Evolutionary conservation across 2,797 vertebrate species (phyloP), one percentile per base, ranked within the genome.

Genomic region (Acridotheres tristis): DNA sequence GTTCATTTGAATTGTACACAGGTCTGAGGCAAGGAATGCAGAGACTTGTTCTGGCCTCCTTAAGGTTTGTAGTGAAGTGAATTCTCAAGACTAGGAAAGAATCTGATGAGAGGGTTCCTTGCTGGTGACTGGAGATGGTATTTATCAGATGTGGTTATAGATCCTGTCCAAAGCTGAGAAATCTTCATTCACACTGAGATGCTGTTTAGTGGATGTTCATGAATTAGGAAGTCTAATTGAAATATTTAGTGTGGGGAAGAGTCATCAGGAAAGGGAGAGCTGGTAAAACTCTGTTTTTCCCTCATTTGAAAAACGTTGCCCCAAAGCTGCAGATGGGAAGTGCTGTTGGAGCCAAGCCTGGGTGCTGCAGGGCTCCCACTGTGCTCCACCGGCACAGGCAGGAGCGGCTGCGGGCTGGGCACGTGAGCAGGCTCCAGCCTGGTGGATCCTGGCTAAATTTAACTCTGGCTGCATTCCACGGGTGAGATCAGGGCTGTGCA

Each of bases 371-470:
- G 32, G 26, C 59, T 89, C 19, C 45, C 14, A 0, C 19, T 29
- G 63, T 34, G 51, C 12, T 54, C 51, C 29, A 19, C 26, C 7
- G 0, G 45, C 30, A 34, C 68, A 42, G 36, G 58, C 69, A 90
- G 58, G 50, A 83, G 4, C 18, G 59, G 34, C 53, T 50, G 43
- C 6, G 9, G 81, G 32, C 32, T 16, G 79, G 62, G 82, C 68
- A 4, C 27, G 11, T 63, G 85, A 48, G 43, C 47, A 8, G 38
- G 36, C 54, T 26, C 73, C 66, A 83, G 81, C 78, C 85, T 25
- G 38, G 38, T 73, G 78, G 53, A 76, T 86, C 75, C 53, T 30
- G 61, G 13, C 50, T 94, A 63, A 87, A 43, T 92, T 96, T 96
- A 94, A 76, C 87, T 61, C 69, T 65, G 69, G 40, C 58, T 43